A percentile compares a stretch with the other conserved stretches of the same genome.
Conservation (phyloP, 1,140 invertebrate genomes). For the Agrilus planipennis region DNA sequence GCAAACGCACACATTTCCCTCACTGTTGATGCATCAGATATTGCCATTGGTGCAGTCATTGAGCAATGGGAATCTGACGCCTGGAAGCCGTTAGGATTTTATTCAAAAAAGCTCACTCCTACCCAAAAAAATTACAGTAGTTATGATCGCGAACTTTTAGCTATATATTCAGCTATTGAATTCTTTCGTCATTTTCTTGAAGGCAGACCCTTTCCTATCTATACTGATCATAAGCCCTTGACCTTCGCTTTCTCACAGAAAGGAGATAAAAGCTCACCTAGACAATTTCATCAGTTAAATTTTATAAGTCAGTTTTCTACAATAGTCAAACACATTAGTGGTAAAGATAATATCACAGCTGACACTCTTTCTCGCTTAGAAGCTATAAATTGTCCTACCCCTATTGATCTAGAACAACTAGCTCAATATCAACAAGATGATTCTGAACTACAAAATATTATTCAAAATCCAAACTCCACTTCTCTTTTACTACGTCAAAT, state of each 20-base stretch:
- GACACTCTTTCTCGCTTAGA: conserved; percentile 24
- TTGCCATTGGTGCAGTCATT: conserved; percentile 18
- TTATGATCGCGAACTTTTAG: no score
- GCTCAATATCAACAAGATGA: conserved; percentile 10
- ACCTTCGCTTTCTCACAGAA: conserved; percentile 19
- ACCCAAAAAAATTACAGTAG: no score
- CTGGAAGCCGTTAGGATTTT: no score
- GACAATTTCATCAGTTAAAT: conserved; percentile 24
- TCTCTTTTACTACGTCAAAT: no score
- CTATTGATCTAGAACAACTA: conserved; percentile 27
- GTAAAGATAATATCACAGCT: conserved; percentile 24
- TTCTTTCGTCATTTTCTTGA: no score
- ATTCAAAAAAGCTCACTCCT: no score
- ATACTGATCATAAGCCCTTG: no score
- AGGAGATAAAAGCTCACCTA: conserved; percentile 15
- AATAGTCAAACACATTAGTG: conserved; percentile 28
- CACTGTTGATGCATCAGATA: conserved; percentile 20
- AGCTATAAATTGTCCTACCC: no score
- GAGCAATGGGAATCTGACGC: no score
- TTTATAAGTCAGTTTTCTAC: conserved; percentile 32
- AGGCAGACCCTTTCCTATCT: no score
- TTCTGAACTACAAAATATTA: conserved; percentile 5
- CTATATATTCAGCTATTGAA: no score
- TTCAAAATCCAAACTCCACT: background rate
- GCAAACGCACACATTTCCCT: conserved; percentile 10